Evolutionary conservation across 2,888 invertebrate species (phyloP).

Genomic region (Cyaniris semiargus): DNA sequence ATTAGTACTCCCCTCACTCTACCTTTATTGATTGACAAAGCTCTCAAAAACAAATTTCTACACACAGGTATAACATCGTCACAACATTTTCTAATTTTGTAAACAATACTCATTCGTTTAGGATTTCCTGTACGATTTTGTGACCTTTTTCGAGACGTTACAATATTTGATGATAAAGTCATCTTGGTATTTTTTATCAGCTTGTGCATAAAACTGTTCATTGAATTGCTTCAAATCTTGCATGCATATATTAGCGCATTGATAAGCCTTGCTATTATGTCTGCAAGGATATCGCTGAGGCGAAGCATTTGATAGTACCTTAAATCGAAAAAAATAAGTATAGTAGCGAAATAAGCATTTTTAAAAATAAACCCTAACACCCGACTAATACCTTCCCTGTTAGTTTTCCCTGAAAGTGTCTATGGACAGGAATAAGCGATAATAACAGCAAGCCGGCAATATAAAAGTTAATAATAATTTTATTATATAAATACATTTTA

Average conservation of each 20-base stretch:
- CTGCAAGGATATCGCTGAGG: constrained; percentile 31
- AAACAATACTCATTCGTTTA: constrained; percentile 32
- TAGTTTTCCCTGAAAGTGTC: constrained; percentile 30
- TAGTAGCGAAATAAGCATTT: constrained; percentile 30
- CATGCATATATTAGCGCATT: constrained; percentile 32
- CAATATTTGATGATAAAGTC: constrained; percentile 33
- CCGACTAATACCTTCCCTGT: constrained; percentile 27
- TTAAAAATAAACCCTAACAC: constrained; percentile 30
- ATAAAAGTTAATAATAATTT: constrained; percentile 30
- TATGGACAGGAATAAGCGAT: constrained; percentile 30
- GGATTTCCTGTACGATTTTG: constrained; percentile 32
- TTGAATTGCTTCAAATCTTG: constrained; percentile 32
- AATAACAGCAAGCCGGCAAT: constrained; percentile 29
- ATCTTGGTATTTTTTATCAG: constrained; percentile 32
- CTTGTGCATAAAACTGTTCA: constrained; percentile 32
- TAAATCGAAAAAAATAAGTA: constrained; percentile 23
- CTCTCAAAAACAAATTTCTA: constrained; percentile 32
- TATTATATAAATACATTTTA: constrained; percentile 29
- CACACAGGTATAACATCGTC: constrained; percentile 31
- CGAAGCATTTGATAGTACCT: constrained; percentile 28
- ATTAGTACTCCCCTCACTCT: constrained; percentile 33
- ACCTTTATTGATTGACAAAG: constrained; percentile 33
- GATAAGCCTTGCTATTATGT: constrained; percentile 26
- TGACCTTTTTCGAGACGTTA: constrained; percentile 26
- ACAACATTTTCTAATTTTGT: constrained; percentile 32